These are phyloP conservation scores for Drosophila aldrichi DNA, from an alignment of 2,888 invertebrate species.

Conservation along the genomic window DNA sequence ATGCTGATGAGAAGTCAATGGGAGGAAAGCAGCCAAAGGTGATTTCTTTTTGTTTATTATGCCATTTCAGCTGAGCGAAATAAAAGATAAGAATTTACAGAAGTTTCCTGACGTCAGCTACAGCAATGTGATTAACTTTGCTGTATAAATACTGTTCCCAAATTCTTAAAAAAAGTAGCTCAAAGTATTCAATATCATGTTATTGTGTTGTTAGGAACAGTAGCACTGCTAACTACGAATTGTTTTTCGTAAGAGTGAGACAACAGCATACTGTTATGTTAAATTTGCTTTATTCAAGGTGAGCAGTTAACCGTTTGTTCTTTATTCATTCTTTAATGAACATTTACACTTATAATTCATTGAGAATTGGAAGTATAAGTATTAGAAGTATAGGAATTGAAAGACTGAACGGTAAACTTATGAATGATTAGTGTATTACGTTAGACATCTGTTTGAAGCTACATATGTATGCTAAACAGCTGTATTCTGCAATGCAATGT, in stretches of 20 bases:
- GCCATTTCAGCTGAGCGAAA: constrained; percentile 1
- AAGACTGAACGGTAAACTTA: neutral
- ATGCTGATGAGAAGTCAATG: constrained; percentile 16
- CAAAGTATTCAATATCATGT: neutral
- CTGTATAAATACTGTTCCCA: neutral
- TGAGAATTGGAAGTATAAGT: too few relatives aligned
- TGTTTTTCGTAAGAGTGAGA: neutral
- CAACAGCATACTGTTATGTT: neutral
- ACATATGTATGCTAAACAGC: neutral
- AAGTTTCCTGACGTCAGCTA: neutral
- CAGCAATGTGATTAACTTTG: neutral
- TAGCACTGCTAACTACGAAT: neutral
- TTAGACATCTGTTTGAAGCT: neutral
- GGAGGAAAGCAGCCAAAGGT: constrained; percentile 14
- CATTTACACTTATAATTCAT: neutral
- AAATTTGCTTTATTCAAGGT: neutral
- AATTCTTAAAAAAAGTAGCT: neutral
- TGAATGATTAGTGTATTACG: neutral
- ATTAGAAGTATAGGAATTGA: too few relatives aligned
- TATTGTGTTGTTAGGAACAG: neutral
- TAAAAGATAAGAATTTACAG: constrained; percentile 1
- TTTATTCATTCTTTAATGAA: neutral
- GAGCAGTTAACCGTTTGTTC: neutral
- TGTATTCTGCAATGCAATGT: neutral
- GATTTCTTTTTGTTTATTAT: constrained; percentile 17